These are phyloP conservation scores for Cryptocephalus moraei DNA, from an alignment of 2,888 invertebrate species.

Conservation along the genomic window DNA sequence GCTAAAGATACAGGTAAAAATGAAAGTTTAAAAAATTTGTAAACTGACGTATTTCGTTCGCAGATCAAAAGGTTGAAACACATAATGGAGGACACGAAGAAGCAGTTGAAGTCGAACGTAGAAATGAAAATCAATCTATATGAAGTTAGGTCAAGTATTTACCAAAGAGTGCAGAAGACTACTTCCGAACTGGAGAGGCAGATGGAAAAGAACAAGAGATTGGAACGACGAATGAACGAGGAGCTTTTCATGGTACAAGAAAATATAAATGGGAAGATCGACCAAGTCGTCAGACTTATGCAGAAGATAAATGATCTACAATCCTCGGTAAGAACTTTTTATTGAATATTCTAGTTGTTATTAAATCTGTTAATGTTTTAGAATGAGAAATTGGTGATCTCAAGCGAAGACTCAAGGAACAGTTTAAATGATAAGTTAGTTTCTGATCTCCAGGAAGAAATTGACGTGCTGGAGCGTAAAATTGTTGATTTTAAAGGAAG, in stretches of 20 bases:
- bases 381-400: too few relatives aligned
- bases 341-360: too few relatives aligned
- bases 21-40: background rate
- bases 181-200: conserved; percentile 1
- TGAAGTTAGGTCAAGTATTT: conserved; percentile 4
- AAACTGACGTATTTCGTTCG: background rate
- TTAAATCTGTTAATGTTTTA: too few relatives aligned
- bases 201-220: background rate
- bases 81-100: background rate
- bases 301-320: background rate
- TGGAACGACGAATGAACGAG: conserved; percentile 1
- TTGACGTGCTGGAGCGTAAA: too few relatives aligned
- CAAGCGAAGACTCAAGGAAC: too few relatives aligned
- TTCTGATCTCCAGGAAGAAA: too few relatives aligned
- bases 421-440: too few relatives aligned
- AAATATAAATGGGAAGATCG: conserved; percentile 1
- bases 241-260: conserved; percentile 1
- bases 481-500: conserved; percentile 1
- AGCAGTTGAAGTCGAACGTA: conserved; percentile 2
- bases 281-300: background rate
- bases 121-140: conserved; percentile 5
- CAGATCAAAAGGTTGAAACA: conserved; percentile 3
- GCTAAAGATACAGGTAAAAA: conserved; percentile 12
- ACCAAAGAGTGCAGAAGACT: conserved; percentile 3
- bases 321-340: background rate